Conservation (phyloP, 2,888 invertebrate species). For the Drosophila prostipennis region DNA sequence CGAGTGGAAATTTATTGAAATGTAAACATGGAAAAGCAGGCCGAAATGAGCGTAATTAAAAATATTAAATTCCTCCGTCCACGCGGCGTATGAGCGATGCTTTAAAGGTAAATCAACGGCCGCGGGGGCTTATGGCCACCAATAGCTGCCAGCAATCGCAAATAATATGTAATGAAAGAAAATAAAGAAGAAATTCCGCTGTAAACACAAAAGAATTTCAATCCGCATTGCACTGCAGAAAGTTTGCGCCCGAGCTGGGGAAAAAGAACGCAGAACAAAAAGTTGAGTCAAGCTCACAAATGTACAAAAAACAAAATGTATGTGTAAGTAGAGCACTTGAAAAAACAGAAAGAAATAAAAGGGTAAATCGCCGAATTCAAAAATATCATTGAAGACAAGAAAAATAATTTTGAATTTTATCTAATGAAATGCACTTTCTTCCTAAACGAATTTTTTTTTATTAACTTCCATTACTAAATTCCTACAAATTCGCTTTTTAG, state of each 20-base stretch:
- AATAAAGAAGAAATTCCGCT: slow-evolving; percentile 59
- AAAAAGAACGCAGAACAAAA: slow-evolving; percentile 24
- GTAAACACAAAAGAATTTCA: slow-evolving; percentile 75
- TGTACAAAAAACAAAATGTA: slow-evolving; percentile 23
- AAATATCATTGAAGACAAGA: not conserved
- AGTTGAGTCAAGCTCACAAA: slow-evolving; percentile 30
- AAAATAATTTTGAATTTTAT: not conserved
- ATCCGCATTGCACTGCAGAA: slow-evolving; percentile 66
- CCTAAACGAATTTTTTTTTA: too few species aligned
- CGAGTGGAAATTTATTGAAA: slow-evolving; percentile 71
- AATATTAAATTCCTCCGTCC: slow-evolving; percentile 31
- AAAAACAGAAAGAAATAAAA: not conserved
- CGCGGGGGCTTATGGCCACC: slow-evolving; percentile 21
- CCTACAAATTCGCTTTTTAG: too few species aligned
- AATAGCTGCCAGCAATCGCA: slow-evolving; percentile 36
- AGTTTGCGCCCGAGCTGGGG: slow-evolving; percentile 44
- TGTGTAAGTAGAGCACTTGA: not conserved
- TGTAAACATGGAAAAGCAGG: slow-evolving; percentile 67
- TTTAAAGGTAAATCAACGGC: slow-evolving; percentile 41
- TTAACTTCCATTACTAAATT: too few species aligned
- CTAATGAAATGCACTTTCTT: too few species aligned
- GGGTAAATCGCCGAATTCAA: not conserved
- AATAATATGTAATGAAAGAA: slow-evolving; percentile 40
- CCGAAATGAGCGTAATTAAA: slow-evolving; percentile 69
- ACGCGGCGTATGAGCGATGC: slow-evolving; percentile 55